A percentile compares a stretch with the other conserved stretches of the same genome.
Conservation (phyloP, 1,140 invertebrate species). For the Drosophila ohnishii region DNA sequence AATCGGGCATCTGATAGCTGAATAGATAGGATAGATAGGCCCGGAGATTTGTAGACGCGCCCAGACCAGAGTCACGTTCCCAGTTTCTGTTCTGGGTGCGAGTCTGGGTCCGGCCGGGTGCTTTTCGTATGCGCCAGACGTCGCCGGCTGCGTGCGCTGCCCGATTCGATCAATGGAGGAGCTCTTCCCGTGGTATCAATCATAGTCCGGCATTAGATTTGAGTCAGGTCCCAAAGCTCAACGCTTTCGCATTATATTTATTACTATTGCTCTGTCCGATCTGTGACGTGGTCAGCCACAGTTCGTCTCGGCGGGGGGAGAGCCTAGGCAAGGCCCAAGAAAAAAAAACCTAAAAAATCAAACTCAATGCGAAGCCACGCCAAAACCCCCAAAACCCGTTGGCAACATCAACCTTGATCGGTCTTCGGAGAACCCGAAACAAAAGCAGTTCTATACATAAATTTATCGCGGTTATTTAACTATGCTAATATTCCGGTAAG, state of each 20-base stretch:
- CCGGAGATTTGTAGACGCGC: conserved; percentile 24
- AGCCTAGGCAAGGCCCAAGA: not conserved
- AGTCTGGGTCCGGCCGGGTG: conserved; percentile 6
- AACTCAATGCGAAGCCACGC: conserved; percentile 26
- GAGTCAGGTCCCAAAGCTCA: conserved; percentile 44
- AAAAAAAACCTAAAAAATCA: conserved; percentile 1
- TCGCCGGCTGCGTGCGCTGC: conserved; percentile 56
- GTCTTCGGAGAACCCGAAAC: conserved; percentile 49
- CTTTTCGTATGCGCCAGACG: conserved; percentile 60
- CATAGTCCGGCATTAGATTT: conserved; percentile 51
- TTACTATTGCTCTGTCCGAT: conserved; percentile 16
- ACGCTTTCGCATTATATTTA: conserved; percentile 26
- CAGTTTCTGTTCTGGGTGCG: conserved; percentile 30
- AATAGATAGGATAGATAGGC: conserved; percentile 10
- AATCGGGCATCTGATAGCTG: conserved; percentile 31
- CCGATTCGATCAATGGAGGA: conserved; percentile 69
- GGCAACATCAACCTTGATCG: conserved; percentile 59
- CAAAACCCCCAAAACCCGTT: conserved; percentile 54
- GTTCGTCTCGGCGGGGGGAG: not conserved
- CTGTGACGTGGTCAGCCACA: conserved; percentile 33
- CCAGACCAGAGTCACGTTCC: conserved; percentile 67
- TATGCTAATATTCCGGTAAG: conserved; percentile 78
- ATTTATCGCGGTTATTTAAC: conserved; percentile 63
- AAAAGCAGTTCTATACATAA: conserved; percentile 71
- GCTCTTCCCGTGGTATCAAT: conserved; percentile 45